Conservation (phyloP, 2,113 vertebrate genomes). For the Saguinus imperator region DNA sequence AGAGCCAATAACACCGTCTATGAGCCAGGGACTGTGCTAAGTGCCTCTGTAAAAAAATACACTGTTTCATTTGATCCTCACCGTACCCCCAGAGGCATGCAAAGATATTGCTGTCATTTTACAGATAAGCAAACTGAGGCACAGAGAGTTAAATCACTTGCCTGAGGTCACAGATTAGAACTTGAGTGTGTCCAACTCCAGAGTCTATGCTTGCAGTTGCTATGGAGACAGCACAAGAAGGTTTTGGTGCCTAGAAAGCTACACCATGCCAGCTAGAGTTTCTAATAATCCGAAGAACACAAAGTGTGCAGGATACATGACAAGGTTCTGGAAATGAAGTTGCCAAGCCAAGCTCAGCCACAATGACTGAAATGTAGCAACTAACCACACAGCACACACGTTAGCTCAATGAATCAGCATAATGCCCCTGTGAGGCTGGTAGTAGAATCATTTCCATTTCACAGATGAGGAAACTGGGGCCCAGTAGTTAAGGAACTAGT, state of each 20-base stretch:
- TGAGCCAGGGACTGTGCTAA: background rate
- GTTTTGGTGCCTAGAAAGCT: background rate
- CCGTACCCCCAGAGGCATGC: fast-evolving
- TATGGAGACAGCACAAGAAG: background rate
- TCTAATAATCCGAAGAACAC: background rate
- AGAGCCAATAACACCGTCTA: background rate
- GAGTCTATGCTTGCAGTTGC: background rate
- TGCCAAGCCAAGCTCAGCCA: fast-evolving
- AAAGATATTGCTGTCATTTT: background rate
- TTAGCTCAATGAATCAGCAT: background rate
- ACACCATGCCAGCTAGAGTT: fast-evolving
- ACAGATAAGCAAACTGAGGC: background rate
- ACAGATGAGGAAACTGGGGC: background rate
- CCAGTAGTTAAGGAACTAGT: background rate
- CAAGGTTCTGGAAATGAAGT: background rate
- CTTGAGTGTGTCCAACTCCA: background rate
- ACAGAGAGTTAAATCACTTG: background rate
- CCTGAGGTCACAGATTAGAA: background rate
- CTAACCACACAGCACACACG: fast-evolving
- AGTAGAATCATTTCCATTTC: background rate
- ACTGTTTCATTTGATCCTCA: background rate
- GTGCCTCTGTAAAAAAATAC: background rate
- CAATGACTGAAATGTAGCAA: background rate
- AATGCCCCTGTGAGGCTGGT: background rate
- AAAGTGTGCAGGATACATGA: background rate